A percentile compares a stretch with the other conserved stretches of the same genome.
Evolutionary conservation across 2,888 invertebrate genomes (phyloP).

Genomic region (Aphidoletes aphidimyza): DNA sequence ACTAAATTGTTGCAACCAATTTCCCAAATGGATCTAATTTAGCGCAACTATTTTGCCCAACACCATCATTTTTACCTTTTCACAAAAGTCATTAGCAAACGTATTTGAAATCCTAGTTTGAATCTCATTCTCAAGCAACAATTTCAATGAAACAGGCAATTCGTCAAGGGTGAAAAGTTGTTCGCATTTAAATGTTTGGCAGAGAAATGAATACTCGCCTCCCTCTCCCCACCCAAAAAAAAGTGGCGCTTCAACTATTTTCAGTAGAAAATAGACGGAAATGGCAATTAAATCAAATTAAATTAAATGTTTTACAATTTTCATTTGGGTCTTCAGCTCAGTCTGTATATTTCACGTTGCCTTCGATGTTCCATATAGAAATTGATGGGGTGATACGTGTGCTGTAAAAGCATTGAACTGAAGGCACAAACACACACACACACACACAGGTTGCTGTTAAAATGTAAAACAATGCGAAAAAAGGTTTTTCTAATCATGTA

Average conservation of each 20-base stretch:
- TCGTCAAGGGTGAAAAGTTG: neutral
- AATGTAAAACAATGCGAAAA: constrained; percentile 24
- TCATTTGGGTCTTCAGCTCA: no score
- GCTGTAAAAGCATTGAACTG: neutral
- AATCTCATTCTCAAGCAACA: neutral
- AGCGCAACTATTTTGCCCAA: constrained; percentile 18
- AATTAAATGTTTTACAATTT: constrained; percentile 53
- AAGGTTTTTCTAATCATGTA: constrained; percentile 53
- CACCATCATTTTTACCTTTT: neutral
- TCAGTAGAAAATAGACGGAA: neutral
- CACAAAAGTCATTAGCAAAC: constrained; percentile 24
- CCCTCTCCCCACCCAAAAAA: no score
- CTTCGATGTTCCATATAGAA: no score
- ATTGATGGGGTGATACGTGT: neutral
- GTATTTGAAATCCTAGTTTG: neutral
- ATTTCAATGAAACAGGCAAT: neutral
- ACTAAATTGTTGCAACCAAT: neutral
- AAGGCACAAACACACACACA: neutral
- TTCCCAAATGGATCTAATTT: neutral
- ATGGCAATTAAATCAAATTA: constrained; percentile 49
- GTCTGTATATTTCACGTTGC: no score
- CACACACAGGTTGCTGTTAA: neutral
- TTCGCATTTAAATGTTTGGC: neutral
- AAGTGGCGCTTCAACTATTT: neutral
- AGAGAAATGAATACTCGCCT: no score